Percentiles rank a stretch among this genome's conserved stretches.
phyloP scores from a whole-genome alignment of 2,888 invertebrate genomes.

The Incurvaria masculella region DNA sequence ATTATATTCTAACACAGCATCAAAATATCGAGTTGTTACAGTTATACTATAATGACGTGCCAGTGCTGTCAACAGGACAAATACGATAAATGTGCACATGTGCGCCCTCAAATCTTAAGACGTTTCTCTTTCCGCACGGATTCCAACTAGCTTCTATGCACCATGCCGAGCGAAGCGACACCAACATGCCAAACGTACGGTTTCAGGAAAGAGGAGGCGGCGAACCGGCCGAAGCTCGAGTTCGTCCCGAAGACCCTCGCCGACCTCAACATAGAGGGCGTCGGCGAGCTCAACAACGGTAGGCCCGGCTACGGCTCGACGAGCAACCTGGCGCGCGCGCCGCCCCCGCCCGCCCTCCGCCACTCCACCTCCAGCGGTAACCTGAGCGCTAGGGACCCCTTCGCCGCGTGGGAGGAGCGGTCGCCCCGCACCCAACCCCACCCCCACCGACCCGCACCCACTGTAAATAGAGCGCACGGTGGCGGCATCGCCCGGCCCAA shows the following conservation, averaged over 20 bases:
- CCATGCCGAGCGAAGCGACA: too few relatives aligned
- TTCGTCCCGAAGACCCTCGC: slow-evolving; percentile 89
- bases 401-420: slow-evolving; percentile 37
- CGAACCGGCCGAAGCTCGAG: slow-evolving; percentile 83
- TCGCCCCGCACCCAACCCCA: slow-evolving; percentile 20
- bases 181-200: too few relatives aligned
- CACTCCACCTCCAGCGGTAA: slow-evolving; percentile 22
- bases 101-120: too few relatives aligned
- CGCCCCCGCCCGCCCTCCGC: slow-evolving; percentile 36
- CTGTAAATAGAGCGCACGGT: slow-evolving; percentile 4
- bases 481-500: slow-evolving; percentile 29
- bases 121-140: too few relatives aligned
- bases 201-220: slow-evolving; percentile 83
- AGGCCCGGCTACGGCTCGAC: slow-evolving; percentile 60
- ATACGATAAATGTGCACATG: too few relatives aligned
- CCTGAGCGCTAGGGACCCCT: slow-evolving; percentile 27
- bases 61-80: too few relatives aligned
- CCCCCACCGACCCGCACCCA: slow-evolving; percentile 11
- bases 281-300: slow-evolving; percentile 68
- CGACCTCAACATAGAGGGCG: slow-evolving; percentile 79
- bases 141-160: too few relatives aligned
- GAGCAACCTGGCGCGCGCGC: slow-evolving; percentile 37
- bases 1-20: too few relatives aligned
- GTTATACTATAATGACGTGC: too few relatives aligned
- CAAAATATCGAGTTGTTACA: too few relatives aligned